These are phyloP conservation scores for Papilio aristodemus DNA, from an alignment of 1,140 invertebrate species.

Conservation along the genomic window DNA sequence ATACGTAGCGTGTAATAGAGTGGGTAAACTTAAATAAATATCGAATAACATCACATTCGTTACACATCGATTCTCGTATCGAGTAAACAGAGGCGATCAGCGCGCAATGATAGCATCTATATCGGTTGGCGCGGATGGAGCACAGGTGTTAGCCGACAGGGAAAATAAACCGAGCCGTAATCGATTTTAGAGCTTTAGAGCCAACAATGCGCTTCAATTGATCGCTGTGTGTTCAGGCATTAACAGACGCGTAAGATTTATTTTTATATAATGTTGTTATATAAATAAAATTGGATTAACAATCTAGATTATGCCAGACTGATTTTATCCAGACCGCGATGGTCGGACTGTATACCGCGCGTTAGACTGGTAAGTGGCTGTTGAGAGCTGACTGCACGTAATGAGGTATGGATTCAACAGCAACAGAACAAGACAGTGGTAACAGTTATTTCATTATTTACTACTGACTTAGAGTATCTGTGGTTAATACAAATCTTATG, in stretches of 20 bases:
- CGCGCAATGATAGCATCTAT: constrained; percentile 64
- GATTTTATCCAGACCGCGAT: constrained; percentile 6
- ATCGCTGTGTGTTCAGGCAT: constrained; percentile 27
- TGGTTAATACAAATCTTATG: not conserved
- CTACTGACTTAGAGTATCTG: not conserved
- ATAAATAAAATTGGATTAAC: constrained; percentile 29
- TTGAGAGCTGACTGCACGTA: not conserved
- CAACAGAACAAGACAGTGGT: not conserved
- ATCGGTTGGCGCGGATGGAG: constrained; percentile 61
- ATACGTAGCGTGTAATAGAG: constrained; percentile 25
- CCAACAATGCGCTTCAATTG: constrained; percentile 29
- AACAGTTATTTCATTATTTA: not conserved
- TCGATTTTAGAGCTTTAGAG: constrained; percentile 64
- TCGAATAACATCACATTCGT: constrained; percentile 31
- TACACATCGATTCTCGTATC: constrained; percentile 44
- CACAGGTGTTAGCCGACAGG: constrained; percentile 66
- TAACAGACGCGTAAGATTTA: constrained; percentile 23
- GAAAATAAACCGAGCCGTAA: constrained; percentile 69
- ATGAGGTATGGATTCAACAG: not conserved
- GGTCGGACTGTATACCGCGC: not conserved
- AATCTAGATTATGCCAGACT: constrained; percentile 19
- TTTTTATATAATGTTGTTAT: constrained; percentile 30
- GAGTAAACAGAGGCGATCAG: constrained; percentile 48
- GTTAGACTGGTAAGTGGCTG: not conserved
- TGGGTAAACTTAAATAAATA: constrained; percentile 33